Conservation (phyloP, 2,888 invertebrate genomes). For the Drosophila imparisetae region DNA sequence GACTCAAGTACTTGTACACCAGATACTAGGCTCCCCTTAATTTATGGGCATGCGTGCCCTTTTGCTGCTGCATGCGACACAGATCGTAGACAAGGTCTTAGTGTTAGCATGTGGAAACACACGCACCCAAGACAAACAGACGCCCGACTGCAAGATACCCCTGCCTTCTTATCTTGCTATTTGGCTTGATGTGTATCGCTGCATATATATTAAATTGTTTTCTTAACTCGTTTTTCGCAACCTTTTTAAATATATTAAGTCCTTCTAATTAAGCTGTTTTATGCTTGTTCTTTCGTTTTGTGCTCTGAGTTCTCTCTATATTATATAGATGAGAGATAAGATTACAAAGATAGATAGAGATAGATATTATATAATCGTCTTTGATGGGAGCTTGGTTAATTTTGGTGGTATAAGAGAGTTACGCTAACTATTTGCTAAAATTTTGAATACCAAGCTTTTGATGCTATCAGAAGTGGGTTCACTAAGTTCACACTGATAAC, state of each 20-base stretch:
- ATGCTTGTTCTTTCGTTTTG: not conserved
- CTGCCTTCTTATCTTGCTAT: not conserved
- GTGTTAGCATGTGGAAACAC: not conserved
- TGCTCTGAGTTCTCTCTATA: not conserved
- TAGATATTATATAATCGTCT: not conserved
- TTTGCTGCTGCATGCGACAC: slow-evolving; percentile 20
- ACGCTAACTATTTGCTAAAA: not conserved
- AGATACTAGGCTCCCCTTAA: slow-evolving; percentile 51
- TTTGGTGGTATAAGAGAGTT: not conserved
- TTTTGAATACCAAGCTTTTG: not conserved
- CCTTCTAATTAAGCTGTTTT: not conserved
- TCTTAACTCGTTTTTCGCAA: not conserved
- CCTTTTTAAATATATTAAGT: not conserved
- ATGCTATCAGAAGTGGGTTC: not conserved
- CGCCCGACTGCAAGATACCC: slow-evolving; percentile 5
- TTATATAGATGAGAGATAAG: not conserved
- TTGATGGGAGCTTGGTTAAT: not conserved
- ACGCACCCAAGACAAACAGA: not conserved
- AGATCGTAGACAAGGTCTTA: slow-evolving; percentile 26
- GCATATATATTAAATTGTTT: not conserved
- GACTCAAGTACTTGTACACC: slow-evolving; percentile 56
- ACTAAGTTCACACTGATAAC: not conserved
- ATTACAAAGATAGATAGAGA: not conserved
- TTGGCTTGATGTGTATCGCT: not conserved
- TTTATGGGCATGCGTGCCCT: slow-evolving; percentile 71